A percentile compares a stretch with the other conserved stretches of the same genome.
Conservation (phyloP, 2,797 vertebrate genomes). For the Anas flavirostris region DNA sequence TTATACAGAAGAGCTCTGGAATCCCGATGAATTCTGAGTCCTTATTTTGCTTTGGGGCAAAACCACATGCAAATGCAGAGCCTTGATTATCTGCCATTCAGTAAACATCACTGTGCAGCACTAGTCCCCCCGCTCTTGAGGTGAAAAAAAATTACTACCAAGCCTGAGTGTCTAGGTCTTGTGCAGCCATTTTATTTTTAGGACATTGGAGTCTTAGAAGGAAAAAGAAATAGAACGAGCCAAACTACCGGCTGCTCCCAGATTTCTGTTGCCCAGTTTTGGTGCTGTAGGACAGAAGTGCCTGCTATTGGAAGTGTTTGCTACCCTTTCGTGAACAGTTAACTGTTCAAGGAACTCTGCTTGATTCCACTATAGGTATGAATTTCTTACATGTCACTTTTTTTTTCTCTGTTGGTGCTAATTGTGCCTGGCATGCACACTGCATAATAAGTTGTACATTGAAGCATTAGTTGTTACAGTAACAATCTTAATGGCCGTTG, state of each 20-base stretch:
- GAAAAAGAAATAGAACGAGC: fast-evolving
- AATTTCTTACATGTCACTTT: not conserved
- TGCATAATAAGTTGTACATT: not conserved
- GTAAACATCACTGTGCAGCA: fast-evolving
- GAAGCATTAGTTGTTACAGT: not conserved
- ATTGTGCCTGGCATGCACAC: not conserved
- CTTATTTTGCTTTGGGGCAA: not conserved
- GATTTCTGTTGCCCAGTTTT: not conserved
- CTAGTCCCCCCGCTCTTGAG: not conserved
- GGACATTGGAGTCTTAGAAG: not conserved
- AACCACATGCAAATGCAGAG: fast-evolving
- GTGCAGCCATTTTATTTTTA: not conserved
- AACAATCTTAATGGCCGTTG: conserved; percentile 33
- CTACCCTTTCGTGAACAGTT: not conserved
- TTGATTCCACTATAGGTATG: not conserved
- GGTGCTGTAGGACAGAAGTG: not conserved
- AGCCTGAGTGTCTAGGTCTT: not conserved
- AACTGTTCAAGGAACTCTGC: not conserved
- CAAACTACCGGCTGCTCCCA: not conserved
- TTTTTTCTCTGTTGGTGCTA: not conserved
- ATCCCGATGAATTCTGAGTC: fast-evolving
- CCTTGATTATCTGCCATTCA: not conserved
- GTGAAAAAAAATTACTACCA: not conserved
- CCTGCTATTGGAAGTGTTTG: not conserved
- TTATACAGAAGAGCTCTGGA: not conserved